Base-by-base conservation (phyloP, 2,888 invertebrate genomes). In the Taenaris catops region DNA sequence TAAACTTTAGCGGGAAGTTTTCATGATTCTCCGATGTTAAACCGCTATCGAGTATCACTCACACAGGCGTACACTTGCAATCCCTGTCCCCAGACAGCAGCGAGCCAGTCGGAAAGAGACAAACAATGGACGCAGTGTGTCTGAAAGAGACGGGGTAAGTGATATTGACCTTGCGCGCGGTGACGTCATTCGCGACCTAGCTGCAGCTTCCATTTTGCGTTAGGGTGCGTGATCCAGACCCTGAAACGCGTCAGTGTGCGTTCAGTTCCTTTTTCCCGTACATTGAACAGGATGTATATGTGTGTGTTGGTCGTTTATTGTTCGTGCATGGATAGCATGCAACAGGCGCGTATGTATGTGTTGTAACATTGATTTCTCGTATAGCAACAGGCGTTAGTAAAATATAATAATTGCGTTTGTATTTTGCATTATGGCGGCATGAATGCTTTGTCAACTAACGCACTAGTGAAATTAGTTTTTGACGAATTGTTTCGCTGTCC, bases 101-200 rank as follows among this genome's bases (percentile, higher is more conserved):
- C 69, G 70, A 72, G 73, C 73, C 72, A 63, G 57, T 61, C 48
- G 23, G 54, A 72, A 17, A 51, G 60, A 48, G 68, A 78, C 42
- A 46, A 34, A 41, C 25, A 8, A 41, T 42, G 20, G 10, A 17
- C 4, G 5, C 16, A 24, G 18, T 20, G 38, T 20, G 58, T 39
- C 34, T 60, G 66, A 79, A 37, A 51, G 59, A 64, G 38, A 49
- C 45, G 48, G 53, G 49, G n/a, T 34, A 38, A 58, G 71, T 83
- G 84, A 70, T 86, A 86, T 84, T 86, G 86, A 86, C 84, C 86
- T 86, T 86, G 86, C 78, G 67, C 51, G 71, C 39, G 44, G 60
- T 88, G 89, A 89, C 89, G 89, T 89, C 89, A 88, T 80, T 71
- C 61, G 64, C 89, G 89, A 89, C 89, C 88, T 88, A 88, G 89